Base-by-base conservation (phyloP, 2,113 vertebrate species). In the Merops nubicus region DNA sequence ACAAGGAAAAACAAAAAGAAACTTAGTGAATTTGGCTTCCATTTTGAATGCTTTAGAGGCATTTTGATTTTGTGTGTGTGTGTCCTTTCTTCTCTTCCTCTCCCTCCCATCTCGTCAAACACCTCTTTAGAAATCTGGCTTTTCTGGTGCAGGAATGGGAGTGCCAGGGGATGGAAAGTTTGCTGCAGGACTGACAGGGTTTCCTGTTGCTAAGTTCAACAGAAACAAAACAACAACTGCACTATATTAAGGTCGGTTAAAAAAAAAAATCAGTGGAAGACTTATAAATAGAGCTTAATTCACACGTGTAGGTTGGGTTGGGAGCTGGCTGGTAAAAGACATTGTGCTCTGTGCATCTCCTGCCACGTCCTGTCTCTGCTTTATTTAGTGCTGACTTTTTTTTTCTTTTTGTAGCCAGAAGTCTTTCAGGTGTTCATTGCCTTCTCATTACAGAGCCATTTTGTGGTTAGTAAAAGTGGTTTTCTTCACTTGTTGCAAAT, bases 171-270 rank as follows among this genome's bases (percentile, higher is more conserved):
- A 86, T 96, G 93, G 94, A 83, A 97, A 95, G 36, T 93, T 95
- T 90, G 92, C 95, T 85, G 75, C 83, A 82, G 63, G 67, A 92
- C 72, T 73, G 88, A 96, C 76, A 88, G 73, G 57, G 89, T 94
- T 95, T 95, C 80, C 97, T 95, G 89, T 95, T 98, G 96, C 94
- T 97, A 96, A 5, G 92, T 96, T 96, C 83, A 89, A 94, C 78
- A 95, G 92, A 96, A 97, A 92, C 93, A 95, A 97, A 97, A 95
- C 84, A 97, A 96, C 94, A 95, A 96, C 88, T 85, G 74, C 38
- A 50, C 91, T 97, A 87, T 95, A 91, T 93, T 93, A 89, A 93
- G 91, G 22, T 25, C 36, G 14, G 57, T 89, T 1, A 1, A 88
- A 91, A 94, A 93, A 91, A 96, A 4, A 17, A 62, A 68, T 47